Conservation (phyloP, 1,140 invertebrate genomes). For the Pemphigus obesinymphae region DNA sequence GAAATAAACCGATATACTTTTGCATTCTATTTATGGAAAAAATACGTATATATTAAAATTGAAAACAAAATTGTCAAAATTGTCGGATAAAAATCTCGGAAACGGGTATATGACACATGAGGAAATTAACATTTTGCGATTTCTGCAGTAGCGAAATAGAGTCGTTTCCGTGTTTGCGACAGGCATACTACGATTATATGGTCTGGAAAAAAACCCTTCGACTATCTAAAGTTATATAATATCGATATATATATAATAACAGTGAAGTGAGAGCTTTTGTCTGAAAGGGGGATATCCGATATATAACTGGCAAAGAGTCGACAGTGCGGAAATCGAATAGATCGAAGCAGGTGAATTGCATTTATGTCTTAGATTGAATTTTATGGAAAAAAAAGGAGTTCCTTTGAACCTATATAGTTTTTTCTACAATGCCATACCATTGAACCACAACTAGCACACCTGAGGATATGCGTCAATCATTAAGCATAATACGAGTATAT, state of each 20-base stretch:
- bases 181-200: background rate
- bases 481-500: no score
- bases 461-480: background rate
- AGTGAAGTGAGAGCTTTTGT: background rate
- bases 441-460: background rate
- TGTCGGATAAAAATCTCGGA: background rate
- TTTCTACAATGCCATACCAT: background rate
- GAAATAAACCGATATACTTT: no score
- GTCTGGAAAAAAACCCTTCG: background rate
- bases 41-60: no score
- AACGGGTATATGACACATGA: background rate
- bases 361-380: constrained; percentile 7
- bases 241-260: background rate
- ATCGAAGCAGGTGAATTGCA: background rate
- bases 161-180: background rate
- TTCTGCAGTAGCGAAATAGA: background rate
- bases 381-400: background rate
- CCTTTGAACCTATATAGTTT: background rate
- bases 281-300: constrained; percentile 1
- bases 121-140: constrained; percentile 3
- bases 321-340: constrained; percentile 5
- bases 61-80: background rate
- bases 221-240: background rate
- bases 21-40: no score
- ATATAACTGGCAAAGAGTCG: background rate